Percentiles rank a stretch among this genome's conserved stretches.
phyloP scores from a whole-genome alignment of 92 coral and sea anemone species.

The Epizoanthus scotinus region DNA sequence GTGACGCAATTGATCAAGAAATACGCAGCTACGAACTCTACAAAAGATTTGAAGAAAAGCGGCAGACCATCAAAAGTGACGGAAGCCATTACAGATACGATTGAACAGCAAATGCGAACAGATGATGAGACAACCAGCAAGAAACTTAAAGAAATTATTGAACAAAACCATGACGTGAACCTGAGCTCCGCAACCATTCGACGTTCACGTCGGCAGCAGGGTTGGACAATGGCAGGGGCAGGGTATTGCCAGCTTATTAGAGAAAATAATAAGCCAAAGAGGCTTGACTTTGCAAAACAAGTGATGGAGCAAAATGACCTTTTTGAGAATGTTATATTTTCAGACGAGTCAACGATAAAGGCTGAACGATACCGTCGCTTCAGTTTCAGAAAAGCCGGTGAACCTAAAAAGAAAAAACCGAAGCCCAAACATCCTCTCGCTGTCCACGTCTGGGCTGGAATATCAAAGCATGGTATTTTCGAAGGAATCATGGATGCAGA shows the following conservation, averaged over 20 bases:
- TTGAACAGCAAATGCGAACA: too few species aligned
- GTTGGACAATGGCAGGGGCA: conserved; percentile 5
- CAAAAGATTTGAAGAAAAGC: neutral
- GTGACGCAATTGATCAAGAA: conserved; percentile 5
- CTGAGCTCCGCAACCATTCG: conserved; percentile 5
- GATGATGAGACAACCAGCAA: too few species aligned
- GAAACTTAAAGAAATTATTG: neutral
- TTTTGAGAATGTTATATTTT: too few species aligned
- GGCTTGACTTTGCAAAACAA: conserved; percentile 13
- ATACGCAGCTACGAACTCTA: neutral
- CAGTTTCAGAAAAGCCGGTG: neutral
- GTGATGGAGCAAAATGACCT: conserved; percentile 6
- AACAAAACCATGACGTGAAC: neutral
- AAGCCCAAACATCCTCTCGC: neutral
- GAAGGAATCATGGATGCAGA: neutral
- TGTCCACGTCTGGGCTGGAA: conserved; percentile 9
- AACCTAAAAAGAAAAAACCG: too few species aligned
- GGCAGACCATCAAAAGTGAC: conserved; percentile 20
- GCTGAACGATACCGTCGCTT: conserved; percentile 11
- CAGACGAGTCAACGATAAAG: too few species aligned
- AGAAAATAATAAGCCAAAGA: neutral
- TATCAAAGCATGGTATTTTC: neutral
- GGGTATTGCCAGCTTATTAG: conserved; percentile 15
- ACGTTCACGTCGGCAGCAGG: neutral
- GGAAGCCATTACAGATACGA: too few species aligned